Base-by-base conservation (phyloP, 2,797 vertebrate species). In the Halcyon chelicuti region DNA sequence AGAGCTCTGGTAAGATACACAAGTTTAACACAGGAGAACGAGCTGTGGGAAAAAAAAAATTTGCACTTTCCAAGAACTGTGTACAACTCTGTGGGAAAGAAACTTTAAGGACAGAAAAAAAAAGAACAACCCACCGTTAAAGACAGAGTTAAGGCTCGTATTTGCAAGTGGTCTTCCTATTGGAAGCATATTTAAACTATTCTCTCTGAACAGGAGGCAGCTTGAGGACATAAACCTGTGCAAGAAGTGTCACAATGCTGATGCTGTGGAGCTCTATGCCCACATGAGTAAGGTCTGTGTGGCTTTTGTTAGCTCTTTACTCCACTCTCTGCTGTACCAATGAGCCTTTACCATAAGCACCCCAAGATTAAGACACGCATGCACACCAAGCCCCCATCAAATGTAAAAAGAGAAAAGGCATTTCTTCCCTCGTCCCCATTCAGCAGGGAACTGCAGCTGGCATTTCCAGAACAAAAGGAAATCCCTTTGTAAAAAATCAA, bases 141-240 rank as follows among this genome's bases (percentile, higher is more conserved):
- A 67, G 29, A 57, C 2, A 0, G 47, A 91, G 55, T 88, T 94
- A 96, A 92, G 80, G 90, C 92, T 89, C 77, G 62, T 82, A 89
- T 7, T 82, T 77, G 55, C 60, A 76, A 94, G 33, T 60, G 28
- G 70, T 78, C 52, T 90, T 89, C 86, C 77, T 77, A 37, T 1
- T 79, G 63, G 86, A 95, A 96, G 74, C 17, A 40, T 49, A 70
- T 5, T 73, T 55, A 75, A 93, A 81, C 67, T 92, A 29, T 42
- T 61, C 90, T 74, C 49, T 94, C 65, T 86, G 26, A 75, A 76
- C 17, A 78, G 44, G 66, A 86, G 26, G 19, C 46, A 88, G 63
- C n/a, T 42, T 72, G 51, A 84, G 60, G 66, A 72, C 51, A 84
- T 75, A 55, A 58, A 68, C 29, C 54, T 68, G 70, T 65, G 54